These are phyloP conservation scores for Cassiopea xamachana DNA, from an alignment of 30 jellyfish, hydroid and myxozoan species.

Conservation along the genomic window DNA sequence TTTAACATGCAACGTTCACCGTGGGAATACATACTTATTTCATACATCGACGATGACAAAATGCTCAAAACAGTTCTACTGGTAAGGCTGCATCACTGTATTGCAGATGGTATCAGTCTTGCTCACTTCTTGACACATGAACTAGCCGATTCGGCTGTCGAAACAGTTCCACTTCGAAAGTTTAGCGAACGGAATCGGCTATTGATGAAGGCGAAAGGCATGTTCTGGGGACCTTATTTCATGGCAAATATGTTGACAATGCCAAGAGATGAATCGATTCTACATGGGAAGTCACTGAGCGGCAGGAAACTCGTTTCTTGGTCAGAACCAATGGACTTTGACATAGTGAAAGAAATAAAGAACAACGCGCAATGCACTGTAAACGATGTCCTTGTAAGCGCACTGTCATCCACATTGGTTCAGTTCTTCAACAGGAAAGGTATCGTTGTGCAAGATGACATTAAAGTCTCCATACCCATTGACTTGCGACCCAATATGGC, in stretches of 20 bases:
- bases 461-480: slow-evolving; percentile 75
- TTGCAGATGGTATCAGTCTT: slow-evolving; percentile 87
- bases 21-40: slow-evolving; percentile 77
- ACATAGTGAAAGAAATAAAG: slow-evolving; percentile 69
- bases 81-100: slow-evolving; percentile 81
- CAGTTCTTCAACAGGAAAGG: slow-evolving; percentile 41
- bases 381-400: slow-evolving; percentile 79
- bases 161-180: slow-evolving; percentile 60
- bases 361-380: slow-evolving; percentile 68
- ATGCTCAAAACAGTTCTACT: slow-evolving; percentile 63
- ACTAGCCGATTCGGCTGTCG: slow-evolving; percentile 63
- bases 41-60: slow-evolving; percentile 62
- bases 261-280: slow-evolving; percentile 57
- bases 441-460: slow-evolving; percentile 3
- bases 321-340: slow-evolving; percentile 78
- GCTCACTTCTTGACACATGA: slow-evolving; percentile 65
- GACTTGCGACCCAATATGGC: slow-evolving; percentile 74
- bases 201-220: slow-evolving; percentile 63
- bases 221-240: slow-evolving; percentile 70
- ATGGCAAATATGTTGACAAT: slow-evolving; percentile 48
- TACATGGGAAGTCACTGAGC: slow-evolving; percentile 62
- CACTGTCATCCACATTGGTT: slow-evolving; percentile 59
- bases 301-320: slow-evolving; percentile 78
- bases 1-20: slow-evolving; percentile 71
- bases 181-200: slow-evolving; percentile 64